Evolutionary conservation across 2,113 vertebrate genomes (phyloP), one percentile per base, ranked within the genome.

Genomic region (Tricholaema leucomelas): DNA sequence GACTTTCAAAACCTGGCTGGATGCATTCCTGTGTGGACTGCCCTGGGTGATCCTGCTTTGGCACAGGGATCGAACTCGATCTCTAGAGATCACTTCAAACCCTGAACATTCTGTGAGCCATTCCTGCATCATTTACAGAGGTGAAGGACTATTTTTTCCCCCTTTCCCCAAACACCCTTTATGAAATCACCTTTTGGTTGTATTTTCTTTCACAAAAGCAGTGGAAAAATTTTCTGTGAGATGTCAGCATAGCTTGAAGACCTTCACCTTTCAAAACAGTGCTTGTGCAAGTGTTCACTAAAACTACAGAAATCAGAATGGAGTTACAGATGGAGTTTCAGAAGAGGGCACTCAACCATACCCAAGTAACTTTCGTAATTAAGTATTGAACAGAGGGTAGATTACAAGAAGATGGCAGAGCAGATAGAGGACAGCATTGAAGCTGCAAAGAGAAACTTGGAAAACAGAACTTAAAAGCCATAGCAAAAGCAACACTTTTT

Each of bases 341-440:
- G 88, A 96, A 91, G 50, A 65, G 85, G 78, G 64, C 85, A 81
- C 83, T 92, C 81, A 82, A 59, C 55, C 28, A 44, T 42, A 76
- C 20, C 50, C 85, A 73, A 91, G 58, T 55, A 91, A 91, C 92
- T 85, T 94, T 95, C 91, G 54, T 1, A 92, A 95, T 95, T 92
- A 96, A 95, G 52, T 95, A 91, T 79, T 77, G 74, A 97, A 73
- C 58, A 76, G 25, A 58, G 38, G 52, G 46, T 52, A 93, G 86
- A 87, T 88, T 92, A 83, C 24, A 89, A 89, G 79, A 92, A 90
- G 74, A 93, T 73, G 56, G 20, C 36, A 94, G 81, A 95, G 46
- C 27, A 93, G 84, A 91, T 61, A 90, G 44, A 94, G 27, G 36
- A 91, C 25, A 72, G 36, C 59, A 77, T 89, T 82, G 82, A 54